These are phyloP conservation scores for Teleogryllus occipitalis DNA, from an alignment of 1,140 invertebrate species.

Conservation along the genomic window DNA sequence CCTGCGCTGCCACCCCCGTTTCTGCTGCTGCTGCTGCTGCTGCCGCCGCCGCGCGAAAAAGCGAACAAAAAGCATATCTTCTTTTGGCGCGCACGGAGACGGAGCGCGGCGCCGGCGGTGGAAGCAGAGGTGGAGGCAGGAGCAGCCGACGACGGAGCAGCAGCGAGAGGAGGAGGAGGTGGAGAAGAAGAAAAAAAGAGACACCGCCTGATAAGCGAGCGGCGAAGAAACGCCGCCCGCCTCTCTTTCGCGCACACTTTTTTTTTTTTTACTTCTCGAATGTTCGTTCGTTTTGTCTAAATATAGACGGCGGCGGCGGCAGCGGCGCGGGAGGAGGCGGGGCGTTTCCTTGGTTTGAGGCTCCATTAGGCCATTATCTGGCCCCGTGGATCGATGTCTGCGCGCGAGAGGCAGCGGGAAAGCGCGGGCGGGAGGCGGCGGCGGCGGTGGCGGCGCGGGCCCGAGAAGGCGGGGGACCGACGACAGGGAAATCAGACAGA, in stretches of 20 bases:
- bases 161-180: not conserved
- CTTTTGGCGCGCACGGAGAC: not conserved
- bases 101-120: not conserved
- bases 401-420: too few relatives aligned
- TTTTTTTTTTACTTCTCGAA: not conserved
- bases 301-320: not conserved
- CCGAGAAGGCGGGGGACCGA: too few relatives aligned
- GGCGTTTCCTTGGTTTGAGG: not conserved
- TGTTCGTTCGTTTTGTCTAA: conserved; percentile 4
- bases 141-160: not conserved
- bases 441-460: too few relatives aligned
- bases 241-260: not conserved
- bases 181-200: not conserved
- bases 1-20: not conserved
- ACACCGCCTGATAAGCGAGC: not conserved
- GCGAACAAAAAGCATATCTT: not conserved
- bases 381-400: not conserved
- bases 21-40: too few relatives aligned
- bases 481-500: not conserved
- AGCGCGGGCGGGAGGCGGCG: not conserved
- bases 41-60: not conserved
- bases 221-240: not conserved
- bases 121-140: not conserved
- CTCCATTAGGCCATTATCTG: conserved; percentile 2
- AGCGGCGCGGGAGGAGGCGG: not conserved